Evolutionary conservation across 2,113 vertebrate genomes (phyloP).

Genomic region (Bothrops jararaca): DNA sequence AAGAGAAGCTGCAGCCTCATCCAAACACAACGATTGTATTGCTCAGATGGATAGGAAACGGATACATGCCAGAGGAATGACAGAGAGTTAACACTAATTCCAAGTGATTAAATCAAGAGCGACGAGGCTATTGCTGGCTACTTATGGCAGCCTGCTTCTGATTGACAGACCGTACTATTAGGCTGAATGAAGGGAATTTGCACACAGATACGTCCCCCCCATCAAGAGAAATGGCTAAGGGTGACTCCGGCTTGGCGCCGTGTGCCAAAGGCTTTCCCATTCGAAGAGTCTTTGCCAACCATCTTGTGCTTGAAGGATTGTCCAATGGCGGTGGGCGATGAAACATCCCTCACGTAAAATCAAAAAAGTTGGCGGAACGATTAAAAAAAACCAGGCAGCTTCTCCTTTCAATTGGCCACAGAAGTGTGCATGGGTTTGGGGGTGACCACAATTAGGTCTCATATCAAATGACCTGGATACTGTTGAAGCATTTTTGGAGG

Average conservation of each 20-base stretch:
- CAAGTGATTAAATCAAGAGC: conserved; percentile 57
- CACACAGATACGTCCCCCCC: conserved; percentile 51
- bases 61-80: conserved; percentile 55
- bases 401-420: neutral
- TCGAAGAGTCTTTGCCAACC: conserved; percentile 42
- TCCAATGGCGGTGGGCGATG: conserved; percentile 29
- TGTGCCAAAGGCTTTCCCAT: conserved; percentile 33
- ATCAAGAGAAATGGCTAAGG: conserved; percentile 62
- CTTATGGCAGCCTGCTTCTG: conserved; percentile 50
- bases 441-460: neutral
- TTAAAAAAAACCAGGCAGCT: conserved; percentile 4
- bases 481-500: neutral
- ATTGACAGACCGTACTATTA: conserved; percentile 56
- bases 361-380: neutral
- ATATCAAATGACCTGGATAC: neutral
- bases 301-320: conserved; percentile 42
- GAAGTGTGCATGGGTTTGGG: neutral
- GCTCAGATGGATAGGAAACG: conserved; percentile 56
- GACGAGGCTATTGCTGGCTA: conserved; percentile 39
- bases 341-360: conserved; percentile 36
- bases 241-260: conserved; percentile 48
- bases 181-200: conserved; percentile 58
- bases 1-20: conserved; percentile 35
- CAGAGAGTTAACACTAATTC: conserved; percentile 56
- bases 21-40: conserved; percentile 34